Base-by-base conservation (phyloP, 2,797 vertebrate species). In the Brachyalestes nurse region DNA sequence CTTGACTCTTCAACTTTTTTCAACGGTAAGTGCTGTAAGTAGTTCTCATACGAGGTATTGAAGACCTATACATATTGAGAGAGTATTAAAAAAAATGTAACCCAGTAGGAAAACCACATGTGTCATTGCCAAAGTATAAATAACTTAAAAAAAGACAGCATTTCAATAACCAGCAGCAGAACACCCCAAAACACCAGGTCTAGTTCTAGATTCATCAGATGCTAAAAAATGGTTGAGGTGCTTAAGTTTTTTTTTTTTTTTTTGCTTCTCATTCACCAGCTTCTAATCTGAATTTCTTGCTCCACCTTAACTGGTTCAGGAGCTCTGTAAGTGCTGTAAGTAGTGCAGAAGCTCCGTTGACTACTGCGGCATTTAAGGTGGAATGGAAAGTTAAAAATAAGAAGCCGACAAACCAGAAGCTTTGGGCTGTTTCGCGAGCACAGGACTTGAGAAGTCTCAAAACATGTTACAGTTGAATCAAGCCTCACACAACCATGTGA, bases 21-120 rank as follows among this genome's bases (percentile, higher is more conserved):
- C 91, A 93, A 93, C 90, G 91, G 89, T 94, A 95, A 95, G 93
- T 95, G 94, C 93, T 94, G 92, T 90, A 91, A 91, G 91, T 93
- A 91, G 88, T 92, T 94, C 90, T 92, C 93, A 91, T 88, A 89
- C 86, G 90, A 93, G 93, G 93, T 94, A 93, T 92, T 91, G 90
- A 80, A 92, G 91, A 92, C 92, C 87, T 92, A 92, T 88, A 91
- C 89, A 80, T 90, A 88, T 65, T 40, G 9, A 49, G 28, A 77
- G 16, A 1, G 21, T 7, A 28, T 5, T 57, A 38, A 93, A 90
- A 93, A 90, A 90, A 81, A 70, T 21, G 89, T 92, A 92, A 92
- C 86, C 92, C 89, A 80, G 74, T 75, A 80, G 71, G 91, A 90
- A 92, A 93, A 92, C 87, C 92, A 92, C 87, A 75, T 16, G 38